Percentiles rank a stretch among this genome's conserved stretches.
phyloP scores from a whole-genome alignment of 2,888 invertebrate species.

The Lasioglossum vierecki region DNA sequence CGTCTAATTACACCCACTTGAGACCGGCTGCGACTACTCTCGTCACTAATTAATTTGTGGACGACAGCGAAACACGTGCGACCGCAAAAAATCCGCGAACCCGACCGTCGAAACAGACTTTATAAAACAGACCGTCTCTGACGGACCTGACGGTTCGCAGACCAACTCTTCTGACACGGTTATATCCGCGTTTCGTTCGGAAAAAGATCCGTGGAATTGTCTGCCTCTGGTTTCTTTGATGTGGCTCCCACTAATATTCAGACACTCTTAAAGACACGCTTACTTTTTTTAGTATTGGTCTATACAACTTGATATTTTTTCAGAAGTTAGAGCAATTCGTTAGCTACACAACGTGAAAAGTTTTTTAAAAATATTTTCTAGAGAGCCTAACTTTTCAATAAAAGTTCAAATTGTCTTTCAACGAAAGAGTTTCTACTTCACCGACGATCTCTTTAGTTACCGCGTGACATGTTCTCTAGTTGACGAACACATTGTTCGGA shows the following conservation, averaged over 20 bases:
- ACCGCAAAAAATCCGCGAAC: conserved; percentile 54
- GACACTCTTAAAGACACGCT: too few species aligned
- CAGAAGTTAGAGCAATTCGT: too few species aligned
- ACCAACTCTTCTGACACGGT: not conserved
- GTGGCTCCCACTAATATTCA: not conserved
- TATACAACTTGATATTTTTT: too few species aligned
- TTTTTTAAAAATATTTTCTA: too few species aligned
- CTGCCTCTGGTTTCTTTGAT: not conserved
- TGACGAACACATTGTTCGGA: not conserved
- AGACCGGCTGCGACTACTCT: conserved; percentile 55
- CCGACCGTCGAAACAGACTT: conserved; percentile 7
- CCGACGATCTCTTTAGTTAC: too few species aligned
- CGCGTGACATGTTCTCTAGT: too few species aligned
- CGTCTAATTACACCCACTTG: conserved; percentile 75
- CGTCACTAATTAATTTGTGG: conserved; percentile 70
- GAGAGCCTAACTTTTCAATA: too few species aligned
- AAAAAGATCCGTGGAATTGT: not conserved
- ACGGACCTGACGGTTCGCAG: conserved; percentile 1
- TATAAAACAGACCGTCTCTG: not conserved
- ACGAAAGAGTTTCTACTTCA: not conserved
- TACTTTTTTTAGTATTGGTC: too few species aligned
- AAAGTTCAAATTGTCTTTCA: too few species aligned
- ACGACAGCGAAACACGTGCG: conserved; percentile 64
- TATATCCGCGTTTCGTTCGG: not conserved
- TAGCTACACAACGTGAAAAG: too few species aligned